These are phyloP conservation scores for Mobula hypostoma DNA, from an alignment of 2,113 vertebrate species.

Conservation along the genomic window DNA sequence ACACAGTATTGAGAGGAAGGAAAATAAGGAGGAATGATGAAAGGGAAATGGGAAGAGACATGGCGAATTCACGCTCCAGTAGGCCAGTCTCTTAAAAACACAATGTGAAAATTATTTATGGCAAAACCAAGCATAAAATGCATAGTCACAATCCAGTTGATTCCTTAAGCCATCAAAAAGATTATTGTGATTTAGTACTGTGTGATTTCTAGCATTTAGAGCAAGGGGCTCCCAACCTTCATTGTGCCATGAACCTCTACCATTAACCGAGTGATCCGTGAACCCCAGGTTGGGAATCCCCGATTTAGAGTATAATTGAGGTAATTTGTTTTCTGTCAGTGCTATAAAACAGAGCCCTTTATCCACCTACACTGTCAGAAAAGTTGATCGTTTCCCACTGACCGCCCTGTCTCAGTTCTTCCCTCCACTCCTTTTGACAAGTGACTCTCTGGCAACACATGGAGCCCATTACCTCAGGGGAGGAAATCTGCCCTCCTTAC, in stretches of 20 bases:
- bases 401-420: no score
- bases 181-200: no score
- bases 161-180: not conserved
- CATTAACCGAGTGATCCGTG: no score
- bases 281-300: no score
- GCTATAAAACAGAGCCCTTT: not conserved
- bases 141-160: not conserved
- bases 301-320: not conserved
- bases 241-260: no score
- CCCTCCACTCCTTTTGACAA: no score
- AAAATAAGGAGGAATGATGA: not conserved
- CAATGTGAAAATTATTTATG: not conserved
- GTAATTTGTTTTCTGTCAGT: not conserved
- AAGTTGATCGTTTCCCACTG: not conserved
- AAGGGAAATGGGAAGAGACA: not conserved
- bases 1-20: not conserved
- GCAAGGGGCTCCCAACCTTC: no score
- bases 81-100: not conserved
- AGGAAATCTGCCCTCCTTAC: no score
- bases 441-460: no score
- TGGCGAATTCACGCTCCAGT: not conserved
- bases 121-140: not conserved
- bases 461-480: no score
- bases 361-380: not conserved
- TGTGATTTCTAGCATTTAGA: not conserved